Conservation (phyloP, 2,888 invertebrate genomes). For the Lasioglossum marginatum region DNA sequence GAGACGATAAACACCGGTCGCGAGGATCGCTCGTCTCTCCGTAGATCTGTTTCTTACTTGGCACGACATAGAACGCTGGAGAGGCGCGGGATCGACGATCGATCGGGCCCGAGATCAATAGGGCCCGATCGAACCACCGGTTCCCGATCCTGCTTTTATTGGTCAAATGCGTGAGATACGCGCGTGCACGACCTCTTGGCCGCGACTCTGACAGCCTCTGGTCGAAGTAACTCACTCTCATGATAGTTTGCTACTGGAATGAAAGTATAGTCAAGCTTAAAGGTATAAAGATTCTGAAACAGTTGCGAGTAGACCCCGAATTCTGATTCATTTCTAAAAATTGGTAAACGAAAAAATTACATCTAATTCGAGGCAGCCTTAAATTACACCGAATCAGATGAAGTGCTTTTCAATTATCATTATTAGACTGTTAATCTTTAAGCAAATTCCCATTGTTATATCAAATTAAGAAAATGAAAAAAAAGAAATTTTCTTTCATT, state of each 20-base stretch:
- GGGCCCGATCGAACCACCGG: conserved; percentile 26
- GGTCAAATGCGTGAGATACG: conserved; percentile 46
- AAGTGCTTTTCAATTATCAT: not conserved
- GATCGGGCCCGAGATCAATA: conserved; percentile 2
- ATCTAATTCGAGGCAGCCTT: not conserved
- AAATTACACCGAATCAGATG: no score
- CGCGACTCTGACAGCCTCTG: conserved; percentile 1
- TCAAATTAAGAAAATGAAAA: no score
- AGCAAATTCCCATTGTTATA: no score
- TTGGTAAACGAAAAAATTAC: not conserved
- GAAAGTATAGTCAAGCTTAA: not conserved
- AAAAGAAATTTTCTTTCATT: no score
- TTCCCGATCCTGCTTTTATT: conserved; percentile 45
- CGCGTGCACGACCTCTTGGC: conserved; percentile 31
- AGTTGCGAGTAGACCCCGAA: not conserved
- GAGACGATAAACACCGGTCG: conserved; percentile 39
- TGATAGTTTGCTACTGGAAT: not conserved
- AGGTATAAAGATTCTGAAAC: not conserved
- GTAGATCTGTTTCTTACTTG: conserved; percentile 51
- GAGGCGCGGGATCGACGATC: conserved; percentile 43
- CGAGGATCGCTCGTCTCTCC: conserved; percentile 49
- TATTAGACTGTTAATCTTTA: no score
- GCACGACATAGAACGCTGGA: conserved; percentile 60
- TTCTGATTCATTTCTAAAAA: not conserved
- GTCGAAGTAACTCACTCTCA: conserved; percentile 19